A percentile compares a stretch with the other conserved stretches of the same genome.
These are phyloP conservation scores for Xylocampa areola DNA, from an alignment of 2,888 invertebrate species.

Conservation along the genomic window DNA sequence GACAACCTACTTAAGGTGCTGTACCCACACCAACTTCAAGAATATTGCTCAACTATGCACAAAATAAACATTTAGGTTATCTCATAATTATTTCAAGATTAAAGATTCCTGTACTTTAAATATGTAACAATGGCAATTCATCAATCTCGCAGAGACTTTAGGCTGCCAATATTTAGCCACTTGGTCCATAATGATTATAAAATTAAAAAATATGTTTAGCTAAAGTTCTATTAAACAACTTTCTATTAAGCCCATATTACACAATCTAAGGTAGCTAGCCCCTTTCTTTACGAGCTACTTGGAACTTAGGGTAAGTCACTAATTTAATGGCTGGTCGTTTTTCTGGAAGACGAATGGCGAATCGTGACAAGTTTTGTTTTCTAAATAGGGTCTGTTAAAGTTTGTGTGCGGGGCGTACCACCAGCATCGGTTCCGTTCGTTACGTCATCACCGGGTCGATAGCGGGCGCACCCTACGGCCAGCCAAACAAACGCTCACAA, in stretches of 20 bases:
- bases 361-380: slow-evolving; percentile 58
- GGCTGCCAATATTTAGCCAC: no score
- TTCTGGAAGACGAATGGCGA: slow-evolving; percentile 52
- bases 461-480: slow-evolving; percentile 71
- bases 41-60: no score
- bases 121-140: no score
- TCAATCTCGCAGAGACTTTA: no score
- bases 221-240: neutral
- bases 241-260: neutral
- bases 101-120: no score
- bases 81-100: no score
- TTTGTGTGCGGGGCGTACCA: slow-evolving; percentile 52
- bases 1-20: no score
- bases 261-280: neutral
- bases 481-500: slow-evolving; percentile 56
- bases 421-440: slow-evolving; percentile 64
- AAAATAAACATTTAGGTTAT: no score
- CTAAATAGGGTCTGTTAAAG: slow-evolving; percentile 60
- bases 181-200: no score
- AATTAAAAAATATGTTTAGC: no score
- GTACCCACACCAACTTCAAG: no score
- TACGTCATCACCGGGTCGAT: slow-evolving; percentile 82
- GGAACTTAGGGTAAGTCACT: slow-evolving; percentile 13
- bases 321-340: slow-evolving; percentile 37
- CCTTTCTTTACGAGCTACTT: slow-evolving; percentile 22